Evolutionary conservation across 2,888 invertebrate genomes (phyloP).

Genomic region (Steinernema carpocapsae): DNA sequence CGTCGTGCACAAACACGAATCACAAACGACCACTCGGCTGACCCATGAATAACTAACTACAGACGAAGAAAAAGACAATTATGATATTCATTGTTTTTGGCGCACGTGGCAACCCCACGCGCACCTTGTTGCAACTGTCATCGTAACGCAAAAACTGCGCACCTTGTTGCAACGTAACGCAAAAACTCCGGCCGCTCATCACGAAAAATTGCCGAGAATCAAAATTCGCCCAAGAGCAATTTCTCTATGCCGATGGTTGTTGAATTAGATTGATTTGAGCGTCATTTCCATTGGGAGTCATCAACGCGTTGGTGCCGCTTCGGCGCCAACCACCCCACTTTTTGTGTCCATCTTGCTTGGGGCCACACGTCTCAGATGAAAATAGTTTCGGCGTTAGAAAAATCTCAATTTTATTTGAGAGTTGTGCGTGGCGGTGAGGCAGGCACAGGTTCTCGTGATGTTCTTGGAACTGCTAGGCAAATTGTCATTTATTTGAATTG

Average conservation of each 20-base stretch:
- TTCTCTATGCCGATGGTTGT: neutral
- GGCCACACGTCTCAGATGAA: neutral
- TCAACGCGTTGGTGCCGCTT: constrained; percentile 32
- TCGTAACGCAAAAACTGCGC: neutral
- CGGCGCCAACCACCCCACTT: constrained; percentile 25
- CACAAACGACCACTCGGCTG: neutral
- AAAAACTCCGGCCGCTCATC: neutral
- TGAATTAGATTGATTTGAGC: constrained; percentile 34
- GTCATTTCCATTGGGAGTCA: constrained; percentile 34
- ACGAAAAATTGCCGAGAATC: neutral
- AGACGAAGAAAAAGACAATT: constrained; percentile 6
- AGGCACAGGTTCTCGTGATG: neutral
- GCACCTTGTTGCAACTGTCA: neutral
- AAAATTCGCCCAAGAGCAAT: constrained; percentile 1
- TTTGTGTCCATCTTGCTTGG: constrained; percentile 20
- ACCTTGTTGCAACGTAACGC: neutral
- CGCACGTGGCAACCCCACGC: neutral
- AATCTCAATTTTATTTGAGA: neutral
- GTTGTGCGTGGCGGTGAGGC: neutral
- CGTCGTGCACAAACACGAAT: neutral
- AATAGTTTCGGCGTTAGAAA: neutral
- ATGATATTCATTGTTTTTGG: constrained; percentile 23
- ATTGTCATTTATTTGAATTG: too few species aligned
- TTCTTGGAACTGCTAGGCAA: too few species aligned
- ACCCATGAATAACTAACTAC: constrained; percentile 8